Evolutionary conservation across 2,113 vertebrate species (phyloP), one percentile per base, ranked within the genome.

Genomic region (Vidua chalybeata): DNA sequence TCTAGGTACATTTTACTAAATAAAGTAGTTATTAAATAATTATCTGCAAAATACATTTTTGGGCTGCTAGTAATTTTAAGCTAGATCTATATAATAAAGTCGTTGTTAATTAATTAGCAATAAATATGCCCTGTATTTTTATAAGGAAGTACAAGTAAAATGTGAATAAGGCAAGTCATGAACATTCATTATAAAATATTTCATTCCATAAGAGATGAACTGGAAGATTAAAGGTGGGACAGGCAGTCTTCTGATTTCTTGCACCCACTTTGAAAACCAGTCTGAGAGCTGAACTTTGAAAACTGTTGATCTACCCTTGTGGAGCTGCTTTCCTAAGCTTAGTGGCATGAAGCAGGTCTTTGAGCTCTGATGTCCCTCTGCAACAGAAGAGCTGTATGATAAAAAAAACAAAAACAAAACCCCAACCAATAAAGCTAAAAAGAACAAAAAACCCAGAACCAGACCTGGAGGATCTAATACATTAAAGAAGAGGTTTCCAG

Each of bases 11-110:
- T 76, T 93, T 86, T 86, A 33, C 10, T 55, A 43, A 86, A 92
- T 24, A 83, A 91, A 86, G 76, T 39, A 81, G n/a, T 75, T 80
- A 62, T 91, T 80, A 55, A 75, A 74, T 89, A 90, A 75, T 75
- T 92, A 79, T 66, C 39, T 88, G 24, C 8, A 56, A 52, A 49
- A 64, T 8, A 76, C 0, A 30, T 68, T 76, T 84, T 55, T 72
- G 7, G 48, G 33, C 51, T 73, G 22, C 33, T 72, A 79, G 58
- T 49, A 90, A 88, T 91, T 86, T 90, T 81, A 49, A 90, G 26
- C 39, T 49, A 28, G 21, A 10, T 69, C 15, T 69, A 16, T 33
- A 68, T 66, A 81, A 76, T 43, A 74, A 95, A 89, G 19, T 66
- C 1, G 78, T 62, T 66, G 43, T 52, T 75, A 85, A 84, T 86